These are phyloP conservation scores for Gnathonemus echidnorhynchus DNA, from an alignment of 2,113 vertebrate species.

Conservation along the genomic window DNA sequence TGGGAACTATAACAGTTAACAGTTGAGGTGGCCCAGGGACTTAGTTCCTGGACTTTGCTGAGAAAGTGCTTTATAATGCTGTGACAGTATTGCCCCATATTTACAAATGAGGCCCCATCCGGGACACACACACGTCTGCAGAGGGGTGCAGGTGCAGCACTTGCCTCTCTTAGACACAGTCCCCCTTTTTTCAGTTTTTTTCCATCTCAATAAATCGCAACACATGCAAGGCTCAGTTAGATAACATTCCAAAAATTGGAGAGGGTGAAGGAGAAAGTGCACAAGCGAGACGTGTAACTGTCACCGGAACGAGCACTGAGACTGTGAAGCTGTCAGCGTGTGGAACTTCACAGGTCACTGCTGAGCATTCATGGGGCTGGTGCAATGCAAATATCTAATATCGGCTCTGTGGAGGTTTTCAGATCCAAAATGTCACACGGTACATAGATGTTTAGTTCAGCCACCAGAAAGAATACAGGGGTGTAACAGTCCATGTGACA, in stretches of 20 bases:
- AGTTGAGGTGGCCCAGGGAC: background rate
- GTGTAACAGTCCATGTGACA: background rate
- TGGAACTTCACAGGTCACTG: background rate
- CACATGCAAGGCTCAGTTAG: constrained; percentile 29
- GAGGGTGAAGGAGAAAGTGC: constrained; percentile 26
- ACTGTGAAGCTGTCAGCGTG: constrained; percentile 20
- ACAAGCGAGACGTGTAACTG: constrained; percentile 46
- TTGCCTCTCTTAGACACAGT: background rate
- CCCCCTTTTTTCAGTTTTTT: background rate
- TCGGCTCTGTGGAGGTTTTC: background rate
- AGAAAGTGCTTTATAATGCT: background rate
- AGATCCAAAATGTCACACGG: background rate
- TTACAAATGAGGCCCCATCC: background rate
- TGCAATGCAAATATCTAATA: background rate
- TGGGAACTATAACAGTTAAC: background rate
- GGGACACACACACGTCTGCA: background rate
- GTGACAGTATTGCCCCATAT: background rate
- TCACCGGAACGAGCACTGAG: constrained; percentile 17
- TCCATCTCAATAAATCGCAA: constrained; percentile 51
- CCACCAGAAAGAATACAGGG: background rate
- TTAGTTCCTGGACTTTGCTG: background rate
- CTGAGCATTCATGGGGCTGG: background rate
- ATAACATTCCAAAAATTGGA: constrained; percentile 27
- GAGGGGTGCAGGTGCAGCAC: background rate
- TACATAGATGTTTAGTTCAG: background rate